These are phyloP conservation scores for Drosophila auraria DNA, from an alignment of 1,140 invertebrate genomes.

Conservation along the genomic window DNA sequence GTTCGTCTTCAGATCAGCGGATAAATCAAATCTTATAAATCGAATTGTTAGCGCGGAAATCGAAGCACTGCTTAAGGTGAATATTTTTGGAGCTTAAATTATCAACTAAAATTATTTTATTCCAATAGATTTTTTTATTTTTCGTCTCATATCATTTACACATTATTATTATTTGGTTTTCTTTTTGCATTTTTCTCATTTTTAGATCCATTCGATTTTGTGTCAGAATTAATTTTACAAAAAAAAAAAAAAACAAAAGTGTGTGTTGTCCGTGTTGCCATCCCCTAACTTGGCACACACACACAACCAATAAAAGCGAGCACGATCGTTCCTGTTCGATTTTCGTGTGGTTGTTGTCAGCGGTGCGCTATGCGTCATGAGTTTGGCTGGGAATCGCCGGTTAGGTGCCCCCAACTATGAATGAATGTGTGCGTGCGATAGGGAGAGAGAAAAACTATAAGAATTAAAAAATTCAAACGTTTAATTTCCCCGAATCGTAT, in stretches of 20 bases:
- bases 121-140: neutral
- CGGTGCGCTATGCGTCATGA: conserved; percentile 28
- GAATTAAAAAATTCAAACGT: conserved; percentile 7
- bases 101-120: conserved; percentile 9
- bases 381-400: neutral
- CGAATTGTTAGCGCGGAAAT: neutral
- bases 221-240: conserved; percentile 1
- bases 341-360: conserved; percentile 36
- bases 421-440: conserved; percentile 15
- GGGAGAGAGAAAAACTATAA: conserved; percentile 2
- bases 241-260: neutral
- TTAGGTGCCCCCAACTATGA: neutral
- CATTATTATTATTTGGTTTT: conserved; percentile 21
- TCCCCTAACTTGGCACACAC: conserved; percentile 10
- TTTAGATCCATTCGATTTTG: conserved; percentile 13
- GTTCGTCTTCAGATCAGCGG: conserved; percentile 1
- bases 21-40: conserved; percentile 11
- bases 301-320: neutral
- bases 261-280: neutral
- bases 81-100: conserved; percentile 44
- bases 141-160: neutral
- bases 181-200: conserved; percentile 21
- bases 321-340: conserved; percentile 51
- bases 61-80: conserved; percentile 45
- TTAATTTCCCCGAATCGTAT: conserved; percentile 3